Base-by-base conservation (phyloP, 2,797 vertebrate genomes). In the Yasuhikotakia modesta region DNA sequence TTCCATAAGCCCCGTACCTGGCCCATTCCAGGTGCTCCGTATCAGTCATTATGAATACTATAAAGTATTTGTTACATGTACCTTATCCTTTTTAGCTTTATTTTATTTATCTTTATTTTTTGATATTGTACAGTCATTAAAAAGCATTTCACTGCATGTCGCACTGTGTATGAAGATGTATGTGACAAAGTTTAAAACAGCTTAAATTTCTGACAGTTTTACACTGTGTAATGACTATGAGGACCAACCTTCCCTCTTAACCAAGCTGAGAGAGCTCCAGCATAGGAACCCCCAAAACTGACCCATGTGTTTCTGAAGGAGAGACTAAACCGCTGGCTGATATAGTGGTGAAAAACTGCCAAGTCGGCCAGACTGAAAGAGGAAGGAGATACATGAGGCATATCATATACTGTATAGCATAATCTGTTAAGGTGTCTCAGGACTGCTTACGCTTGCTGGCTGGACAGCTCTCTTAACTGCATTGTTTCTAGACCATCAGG, bases 201-300 rank as follows among this genome's bases (percentile, higher is more conserved):
- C 48, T n/a, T n/a, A 50, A 50, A n/a, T 50, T 50, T 17, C 2
- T 50, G 48, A 17, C 48, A 17, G 48, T 50, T 17, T 39, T 39
- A 39, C 35, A 39, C 35, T 39, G 11, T 10, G 35, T 24, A 35
- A 32, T 8, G 16, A 61, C 32, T n/a, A 50, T 12, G 19, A 16
- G 3, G 19, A 70, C 76, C 65, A 61, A 90, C 93, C 94, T 94
- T 93, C 24, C 91, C 86, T 48, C 92, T 89, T 50, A 95, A 87
- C 96, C 96, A 96, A 72, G 94, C 93, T 0, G 95, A 93, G 22
- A 96, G 89, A 1, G 94, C 91, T 45, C 95, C 94, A 0, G 95
- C 87, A 14, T 96, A 97, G 4, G 95, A 96, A 61, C 95, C 96
- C 64, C 96, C 94, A 0, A 96, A 96, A 85, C 93, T 93, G 88